Conservation (phyloP, 2,888 invertebrate genomes). For the Cynaeus angustus region DNA sequence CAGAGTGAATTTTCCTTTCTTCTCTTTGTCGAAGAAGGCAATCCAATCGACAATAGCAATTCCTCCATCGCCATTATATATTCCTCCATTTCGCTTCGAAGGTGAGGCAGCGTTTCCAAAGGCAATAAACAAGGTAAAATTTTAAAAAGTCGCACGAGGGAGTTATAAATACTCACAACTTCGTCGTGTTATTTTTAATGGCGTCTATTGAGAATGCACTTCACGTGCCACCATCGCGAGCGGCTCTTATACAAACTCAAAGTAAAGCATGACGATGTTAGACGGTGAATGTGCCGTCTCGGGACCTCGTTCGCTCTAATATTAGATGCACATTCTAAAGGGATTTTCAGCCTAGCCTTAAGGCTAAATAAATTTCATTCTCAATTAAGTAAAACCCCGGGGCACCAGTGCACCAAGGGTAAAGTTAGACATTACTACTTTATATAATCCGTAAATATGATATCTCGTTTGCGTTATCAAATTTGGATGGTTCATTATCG, state of each 20-base stretch:
- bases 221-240: constrained; percentile 50
- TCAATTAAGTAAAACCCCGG: constrained; percentile 67
- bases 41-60: constrained; percentile 6
- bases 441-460: constrained; percentile 70
- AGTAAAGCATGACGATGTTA: constrained; percentile 31
- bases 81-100: constrained; percentile 5
- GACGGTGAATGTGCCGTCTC: constrained; percentile 38
- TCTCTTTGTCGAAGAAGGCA: not conserved
- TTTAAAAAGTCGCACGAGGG: constrained; percentile 41
- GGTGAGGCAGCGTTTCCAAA: constrained; percentile 12
- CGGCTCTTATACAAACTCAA: constrained; percentile 45
- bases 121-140: constrained; percentile 27
- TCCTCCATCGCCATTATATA: not conserved
- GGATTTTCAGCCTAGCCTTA: constrained; percentile 62
- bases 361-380: constrained; percentile 67
- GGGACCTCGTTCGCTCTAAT: constrained; percentile 15
- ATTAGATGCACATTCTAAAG: constrained; percentile 58
- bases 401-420: constrained; percentile 65
- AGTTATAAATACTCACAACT: constrained; percentile 44
- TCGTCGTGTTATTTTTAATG: constrained; percentile 56
- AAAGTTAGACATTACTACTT: constrained; percentile 67
- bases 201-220: constrained; percentile 55
- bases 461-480: constrained; percentile 69
- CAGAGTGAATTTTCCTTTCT: too few relatives aligned
- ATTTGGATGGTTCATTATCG: constrained; percentile 71